phyloP scores from a whole-genome alignment of 2,797 vertebrate species.

The Thaleichthys pacificus region DNA sequence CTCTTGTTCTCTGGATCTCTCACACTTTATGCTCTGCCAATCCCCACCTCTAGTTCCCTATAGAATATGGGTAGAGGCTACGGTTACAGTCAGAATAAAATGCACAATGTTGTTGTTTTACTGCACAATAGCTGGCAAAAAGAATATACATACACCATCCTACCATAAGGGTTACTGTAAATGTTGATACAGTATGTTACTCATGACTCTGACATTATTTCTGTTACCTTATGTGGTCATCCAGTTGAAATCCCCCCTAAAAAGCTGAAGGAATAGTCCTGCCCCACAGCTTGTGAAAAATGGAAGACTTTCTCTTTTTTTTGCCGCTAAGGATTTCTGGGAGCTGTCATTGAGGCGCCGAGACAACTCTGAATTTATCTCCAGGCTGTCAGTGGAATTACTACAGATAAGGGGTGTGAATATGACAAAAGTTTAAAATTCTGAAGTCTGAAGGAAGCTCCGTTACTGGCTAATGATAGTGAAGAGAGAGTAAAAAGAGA shows the following conservation, averaged over 20 bases:
- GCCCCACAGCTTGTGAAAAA: slow-evolving; percentile 26
- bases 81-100: neutral
- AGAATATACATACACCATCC: too few species aligned
- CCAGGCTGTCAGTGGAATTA: slow-evolving; percentile 76
- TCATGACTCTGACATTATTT: neutral
- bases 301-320: slow-evolving; percentile 16
- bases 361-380: slow-evolving; percentile 75
- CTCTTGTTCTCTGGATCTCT: slow-evolving; percentile 10
- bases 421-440: slow-evolving; percentile 70
- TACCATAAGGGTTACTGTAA: too few species aligned
- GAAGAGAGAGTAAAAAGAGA: slow-evolving; percentile 53
- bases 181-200: too few species aligned
- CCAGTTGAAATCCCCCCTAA: neutral
- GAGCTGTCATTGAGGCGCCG: slow-evolving; percentile 65
- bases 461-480: slow-evolving; percentile 57
- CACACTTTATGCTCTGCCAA: slow-evolving; percentile 41
- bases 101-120: neutral
- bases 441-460: slow-evolving; percentile 59
- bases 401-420: slow-evolving; percentile 70
- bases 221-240: neutral
- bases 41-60: slow-evolving; percentile 20
- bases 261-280: slow-evolving; percentile 38
- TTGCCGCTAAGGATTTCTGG: slow-evolving; percentile 61
- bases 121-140: too few species aligned
- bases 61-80: slow-evolving; percentile 8